These are phyloP conservation scores for Drosophila bocki DNA, from an alignment of 1,140 invertebrate genomes.

Conservation along the genomic window DNA sequence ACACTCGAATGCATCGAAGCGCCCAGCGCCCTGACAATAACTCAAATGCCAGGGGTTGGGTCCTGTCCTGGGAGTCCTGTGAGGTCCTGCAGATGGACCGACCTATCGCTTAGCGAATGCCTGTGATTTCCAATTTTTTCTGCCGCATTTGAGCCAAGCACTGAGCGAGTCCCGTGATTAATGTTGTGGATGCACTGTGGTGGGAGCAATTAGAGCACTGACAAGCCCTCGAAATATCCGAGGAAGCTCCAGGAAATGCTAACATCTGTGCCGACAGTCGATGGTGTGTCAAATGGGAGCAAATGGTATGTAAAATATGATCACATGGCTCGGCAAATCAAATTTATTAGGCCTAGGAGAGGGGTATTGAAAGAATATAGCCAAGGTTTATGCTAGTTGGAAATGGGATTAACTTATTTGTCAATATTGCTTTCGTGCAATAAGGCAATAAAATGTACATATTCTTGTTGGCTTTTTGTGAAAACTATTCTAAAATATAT, in stretches of 20 bases:
- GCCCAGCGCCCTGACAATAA: constrained; percentile 71
- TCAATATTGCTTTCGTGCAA: not conserved
- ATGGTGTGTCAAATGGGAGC: constrained; percentile 59
- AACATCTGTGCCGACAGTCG: constrained; percentile 68
- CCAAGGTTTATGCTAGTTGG: not conserved
- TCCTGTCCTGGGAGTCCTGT: constrained; percentile 1
- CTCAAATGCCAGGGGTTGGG: constrained; percentile 60
- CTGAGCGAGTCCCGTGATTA: constrained; percentile 67
- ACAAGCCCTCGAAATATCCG: constrained; percentile 64
- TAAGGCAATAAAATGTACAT: not conserved
- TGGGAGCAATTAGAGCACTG: constrained; percentile 82
- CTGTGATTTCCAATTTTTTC: constrained; percentile 76
- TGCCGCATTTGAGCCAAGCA: constrained; percentile 61
- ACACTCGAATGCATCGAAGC: constrained; percentile 77
- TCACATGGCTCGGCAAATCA: constrained; percentile 56
- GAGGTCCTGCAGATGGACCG: constrained; percentile 36
- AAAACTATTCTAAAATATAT: not conserved
- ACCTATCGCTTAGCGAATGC: constrained; percentile 76
- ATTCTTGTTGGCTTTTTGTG: not conserved
- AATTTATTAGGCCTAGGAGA: constrained; percentile 48
- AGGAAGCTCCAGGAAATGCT: constrained; percentile 21
- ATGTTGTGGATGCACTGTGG: constrained; percentile 70
- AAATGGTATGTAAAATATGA: constrained; percentile 82
- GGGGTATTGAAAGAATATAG: not conserved
- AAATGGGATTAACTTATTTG: constrained; percentile 17